phyloP scores from a whole-genome alignment of 2,888 invertebrate genomes.

The Exocentrus adspersus region DNA sequence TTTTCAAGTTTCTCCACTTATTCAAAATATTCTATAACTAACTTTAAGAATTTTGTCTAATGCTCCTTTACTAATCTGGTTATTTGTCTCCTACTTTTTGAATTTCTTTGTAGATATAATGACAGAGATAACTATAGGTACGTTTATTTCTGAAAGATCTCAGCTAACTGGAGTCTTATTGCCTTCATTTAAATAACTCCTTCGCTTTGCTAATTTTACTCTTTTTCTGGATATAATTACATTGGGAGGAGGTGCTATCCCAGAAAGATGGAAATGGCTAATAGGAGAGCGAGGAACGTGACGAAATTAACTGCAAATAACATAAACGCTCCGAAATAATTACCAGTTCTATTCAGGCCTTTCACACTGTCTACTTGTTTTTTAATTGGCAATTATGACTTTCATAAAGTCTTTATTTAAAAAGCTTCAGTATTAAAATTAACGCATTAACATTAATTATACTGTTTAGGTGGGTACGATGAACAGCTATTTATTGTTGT shows the following conservation, averaged over 20 bases:
- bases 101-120: conserved; percentile 1
- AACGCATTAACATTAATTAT: too few relatives aligned
- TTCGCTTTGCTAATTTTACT: conserved; percentile 15
- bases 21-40: too few relatives aligned
- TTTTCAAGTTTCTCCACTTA: too few relatives aligned
- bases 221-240: conserved; percentile 11
- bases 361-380: neutral
- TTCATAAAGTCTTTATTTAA: too few relatives aligned
- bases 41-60: too few relatives aligned
- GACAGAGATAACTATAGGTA: too few relatives aligned
- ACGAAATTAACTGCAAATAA: conserved; percentile 5
- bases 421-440: too few relatives aligned
- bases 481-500: too few relatives aligned
- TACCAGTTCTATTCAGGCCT: neutral
- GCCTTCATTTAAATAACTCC: conserved; percentile 20
- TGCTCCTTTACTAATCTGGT: too few relatives aligned
- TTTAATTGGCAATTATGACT: too few relatives aligned
- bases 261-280: neutral
- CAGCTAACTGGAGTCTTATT: conserved; percentile 17
- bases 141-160: conserved; percentile 17
- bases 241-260: neutral
- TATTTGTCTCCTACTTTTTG: neutral
- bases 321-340: neutral
- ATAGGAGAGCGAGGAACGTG: neutral
- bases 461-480: too few relatives aligned